These are phyloP conservation scores for Branchipolynoe longqiensis DNA, from an alignment of 2,888 invertebrate species.

Conservation along the genomic window DNA sequence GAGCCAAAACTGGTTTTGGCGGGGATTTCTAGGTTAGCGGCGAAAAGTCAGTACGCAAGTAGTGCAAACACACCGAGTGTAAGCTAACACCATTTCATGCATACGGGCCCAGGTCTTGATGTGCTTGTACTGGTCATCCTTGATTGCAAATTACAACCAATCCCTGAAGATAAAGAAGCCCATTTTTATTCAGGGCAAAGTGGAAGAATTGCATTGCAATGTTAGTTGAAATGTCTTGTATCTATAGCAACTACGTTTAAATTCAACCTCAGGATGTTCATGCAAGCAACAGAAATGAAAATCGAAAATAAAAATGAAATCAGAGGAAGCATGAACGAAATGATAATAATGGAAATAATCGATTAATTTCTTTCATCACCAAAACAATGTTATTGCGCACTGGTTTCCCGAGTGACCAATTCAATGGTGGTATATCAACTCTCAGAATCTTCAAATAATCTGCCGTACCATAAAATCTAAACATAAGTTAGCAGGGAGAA, in stretches of 20 bases:
- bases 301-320: not conserved
- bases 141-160: not conserved
- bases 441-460: not conserved
- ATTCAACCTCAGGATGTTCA: slow-evolving; percentile 18
- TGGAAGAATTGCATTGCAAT: not conserved
- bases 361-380: slow-evolving; percentile 2
- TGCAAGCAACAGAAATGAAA: slow-evolving; percentile 24
- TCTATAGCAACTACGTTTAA: not conserved
- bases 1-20: too few relatives aligned
- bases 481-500: too few relatives aligned
- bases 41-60: too few relatives aligned
- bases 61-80: too few relatives aligned
- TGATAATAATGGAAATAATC: slow-evolving; percentile 5
- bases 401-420: too few relatives aligned
- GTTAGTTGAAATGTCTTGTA: slow-evolving; percentile 22
- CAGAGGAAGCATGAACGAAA: not conserved
- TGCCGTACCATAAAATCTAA: slow-evolving; percentile 28
- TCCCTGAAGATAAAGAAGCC: not conserved
- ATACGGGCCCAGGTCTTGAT: too few relatives aligned
- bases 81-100: too few relatives aligned
- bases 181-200: slow-evolving; percentile 5
- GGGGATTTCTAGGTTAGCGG: too few relatives aligned
- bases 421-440: not conserved
- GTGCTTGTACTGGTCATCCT: not conserved
- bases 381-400: too few relatives aligned